A percentile compares a stretch with the other conserved stretches of the same genome.
Conservation (phyloP, 1,140 invertebrate genomes). For the Saccostrea glomerata region DNA sequence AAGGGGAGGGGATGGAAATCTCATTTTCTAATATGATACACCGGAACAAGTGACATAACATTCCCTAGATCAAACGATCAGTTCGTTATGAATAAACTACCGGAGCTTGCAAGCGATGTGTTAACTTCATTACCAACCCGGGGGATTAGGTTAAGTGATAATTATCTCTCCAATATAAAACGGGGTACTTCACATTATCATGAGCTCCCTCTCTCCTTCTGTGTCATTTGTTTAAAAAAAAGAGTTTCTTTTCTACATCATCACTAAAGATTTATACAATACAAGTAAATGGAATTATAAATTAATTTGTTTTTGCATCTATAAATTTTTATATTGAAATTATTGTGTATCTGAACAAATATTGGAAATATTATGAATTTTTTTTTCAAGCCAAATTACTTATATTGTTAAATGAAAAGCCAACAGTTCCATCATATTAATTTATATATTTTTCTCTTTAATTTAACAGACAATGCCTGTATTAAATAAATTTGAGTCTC, state of each 20-base stretch:
- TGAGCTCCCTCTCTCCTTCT: neutral
- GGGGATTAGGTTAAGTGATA: slow-evolving; percentile 31
- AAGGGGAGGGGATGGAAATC: neutral
- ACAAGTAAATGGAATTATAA: neutral
- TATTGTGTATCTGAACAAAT: neutral
- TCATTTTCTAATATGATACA: neutral
- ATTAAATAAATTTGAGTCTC: slow-evolving; percentile 58
- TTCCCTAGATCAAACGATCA: neutral
- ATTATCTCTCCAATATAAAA: slow-evolving; percentile 7
- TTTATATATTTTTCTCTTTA: neutral
- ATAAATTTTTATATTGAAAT: neutral
- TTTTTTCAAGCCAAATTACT: too few species aligned
- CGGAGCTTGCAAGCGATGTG: neutral
- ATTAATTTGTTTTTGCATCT: neutral
- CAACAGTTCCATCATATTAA: neutral
- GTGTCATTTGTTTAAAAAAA: too few species aligned
- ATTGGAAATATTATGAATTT: too few species aligned
- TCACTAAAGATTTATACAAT: too few species aligned
- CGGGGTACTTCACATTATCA: neutral
- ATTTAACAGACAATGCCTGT: slow-evolving; percentile 64
- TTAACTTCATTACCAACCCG: slow-evolving; percentile 15
- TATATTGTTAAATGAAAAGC: too few species aligned
- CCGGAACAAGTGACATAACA: slow-evolving; percentile 21
- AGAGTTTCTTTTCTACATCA: too few species aligned
- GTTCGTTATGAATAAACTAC: slow-evolving; percentile 20